Base-by-base conservation (phyloP, 2,113 vertebrate species). In the Microtus montanus region DNA sequence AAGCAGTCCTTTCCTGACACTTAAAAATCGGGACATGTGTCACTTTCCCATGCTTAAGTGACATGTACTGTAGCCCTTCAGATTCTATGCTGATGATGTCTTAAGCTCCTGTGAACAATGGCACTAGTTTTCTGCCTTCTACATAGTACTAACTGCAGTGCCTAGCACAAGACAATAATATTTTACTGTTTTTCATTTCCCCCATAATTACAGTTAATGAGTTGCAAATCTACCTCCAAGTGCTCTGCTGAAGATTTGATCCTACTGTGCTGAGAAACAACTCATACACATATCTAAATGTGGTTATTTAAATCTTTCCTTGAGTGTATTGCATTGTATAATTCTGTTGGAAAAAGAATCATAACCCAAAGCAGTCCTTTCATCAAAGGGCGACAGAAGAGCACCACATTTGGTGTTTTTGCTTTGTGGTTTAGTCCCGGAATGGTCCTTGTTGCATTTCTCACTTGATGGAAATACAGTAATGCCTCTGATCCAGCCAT, bases 321-420 rank as follows among this genome's bases (percentile, higher is more conserved):
- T 85, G 47, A 92, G 84, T 94, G 26, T 58, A 82, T 82, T 85
- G 15, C 22, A 15, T 77, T 44, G 44, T 83, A 64, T 52, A 90
- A 68, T 41, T 92, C 82, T 77, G 52, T 91, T 83, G 95, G 47
- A 17, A 70, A 93, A 92, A 92, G 54, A 87, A 20, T 49, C 63
- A 93, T 5, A 87, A 70, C 12, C 14, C 52, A 47, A 91, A 93
- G 70, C 79, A 92, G 68, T 85, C 83, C 24, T 63, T 84, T 44
- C 79, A 77, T 14, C 91, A 86, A 93, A 88, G 52, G 87, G 44
- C 74, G 61, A 87, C 95, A 85, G 30, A 93, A 90, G n/a, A 95
- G 58, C 49, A 79, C 33, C 61, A 49, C n/a, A 41, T 78, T 41
- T 87, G 44, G 5, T 79, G 9, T 89, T 95, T 95, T 74, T 90